Evolutionary conservation across 2,113 vertebrate species (phyloP).

Genomic region (Plecotus auritus): DNA sequence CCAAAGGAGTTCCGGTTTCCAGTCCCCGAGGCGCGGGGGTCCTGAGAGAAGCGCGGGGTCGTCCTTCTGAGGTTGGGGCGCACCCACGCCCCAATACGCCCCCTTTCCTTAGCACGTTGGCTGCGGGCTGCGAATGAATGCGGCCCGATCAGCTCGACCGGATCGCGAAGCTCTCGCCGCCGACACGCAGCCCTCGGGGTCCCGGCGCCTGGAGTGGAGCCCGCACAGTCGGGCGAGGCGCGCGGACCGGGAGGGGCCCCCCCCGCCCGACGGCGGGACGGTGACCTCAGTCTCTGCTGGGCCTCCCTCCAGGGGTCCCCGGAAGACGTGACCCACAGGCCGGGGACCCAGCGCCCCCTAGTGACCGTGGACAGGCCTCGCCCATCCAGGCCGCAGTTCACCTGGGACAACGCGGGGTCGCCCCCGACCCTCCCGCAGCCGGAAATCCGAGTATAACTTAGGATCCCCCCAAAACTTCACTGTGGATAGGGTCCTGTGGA

Average conservation of each 20-base stretch:
- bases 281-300: no score
- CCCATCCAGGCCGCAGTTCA: no score
- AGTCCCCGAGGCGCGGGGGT: fast-evolving
- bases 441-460: not conserved
- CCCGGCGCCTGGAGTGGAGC: not conserved
- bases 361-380: no score
- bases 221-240: not conserved
- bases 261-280: not conserved
- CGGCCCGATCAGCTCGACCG: not conserved
- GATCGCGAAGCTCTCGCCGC: not conserved
- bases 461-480: not conserved
- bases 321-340: no score
- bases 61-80: not conserved
- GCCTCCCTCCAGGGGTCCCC: no score
- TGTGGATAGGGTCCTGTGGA: not conserved
- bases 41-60: not conserved
- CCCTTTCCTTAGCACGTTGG: not conserved
- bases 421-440: not conserved
- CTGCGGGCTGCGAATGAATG: not conserved
- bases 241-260: not conserved
- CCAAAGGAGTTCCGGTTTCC: not conserved
- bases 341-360: no score
- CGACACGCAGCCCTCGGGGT: not conserved
- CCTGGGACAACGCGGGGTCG: no score
- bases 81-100: not conserved